phyloP scores from a whole-genome alignment of 2,888 invertebrate species.

The Ormyrus rosae region DNA sequence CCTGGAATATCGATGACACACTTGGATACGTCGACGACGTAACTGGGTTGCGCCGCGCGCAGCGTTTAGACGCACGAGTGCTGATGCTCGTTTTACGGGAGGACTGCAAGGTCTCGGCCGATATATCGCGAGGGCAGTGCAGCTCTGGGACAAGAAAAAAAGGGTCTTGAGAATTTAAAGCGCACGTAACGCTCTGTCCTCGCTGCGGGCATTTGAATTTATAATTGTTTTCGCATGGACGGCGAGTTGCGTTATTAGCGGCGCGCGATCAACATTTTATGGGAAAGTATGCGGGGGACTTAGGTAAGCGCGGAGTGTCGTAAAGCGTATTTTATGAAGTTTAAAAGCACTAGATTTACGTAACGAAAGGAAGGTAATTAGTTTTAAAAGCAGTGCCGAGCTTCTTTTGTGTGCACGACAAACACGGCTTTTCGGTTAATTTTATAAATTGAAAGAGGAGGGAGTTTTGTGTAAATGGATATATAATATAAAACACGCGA shows the following conservation, averaged over 20 bases:
- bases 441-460: too few species aligned
- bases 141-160: not conserved
- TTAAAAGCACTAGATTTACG: too few species aligned
- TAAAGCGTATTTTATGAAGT: too few species aligned
- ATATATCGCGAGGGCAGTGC: not conserved
- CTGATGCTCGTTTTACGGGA: not conserved
- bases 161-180: too few species aligned
- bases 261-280: not conserved
- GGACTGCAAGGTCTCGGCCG: slow-evolving; percentile 34
- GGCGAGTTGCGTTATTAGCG: not conserved
- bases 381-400: too few species aligned
- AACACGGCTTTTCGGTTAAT: too few species aligned
- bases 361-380: too few species aligned
- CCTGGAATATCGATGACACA: slow-evolving; percentile 43
- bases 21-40: slow-evolving; percentile 25
- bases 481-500: too few species aligned
- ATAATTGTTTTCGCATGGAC: not conserved
- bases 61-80: not conserved
- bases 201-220: slow-evolving; percentile 9
- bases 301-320: not conserved
- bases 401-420: too few species aligned
- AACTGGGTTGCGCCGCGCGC: slow-evolving; percentile 4
- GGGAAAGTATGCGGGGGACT: not conserved
- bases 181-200: too few species aligned
- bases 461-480: too few species aligned